phyloP scores from a whole-genome alignment of 2,888 invertebrate species.

The Tetropium fuscum region DNA sequence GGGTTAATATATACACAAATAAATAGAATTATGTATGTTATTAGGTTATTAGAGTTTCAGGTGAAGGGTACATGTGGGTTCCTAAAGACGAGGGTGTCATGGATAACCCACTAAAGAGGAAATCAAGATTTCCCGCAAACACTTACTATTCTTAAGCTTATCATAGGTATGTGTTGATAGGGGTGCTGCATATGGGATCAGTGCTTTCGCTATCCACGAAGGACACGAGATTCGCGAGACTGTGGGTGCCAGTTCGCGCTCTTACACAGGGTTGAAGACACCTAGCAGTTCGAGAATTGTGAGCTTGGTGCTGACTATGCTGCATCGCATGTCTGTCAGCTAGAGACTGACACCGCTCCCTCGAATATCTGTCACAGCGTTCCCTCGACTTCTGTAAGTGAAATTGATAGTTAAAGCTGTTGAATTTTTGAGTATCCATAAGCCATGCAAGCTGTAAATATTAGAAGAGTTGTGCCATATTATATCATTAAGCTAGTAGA shows the following conservation, averaged over 20 bases:
- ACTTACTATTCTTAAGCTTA: slow-evolving; percentile 21
- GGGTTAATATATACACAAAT: too few relatives aligned
- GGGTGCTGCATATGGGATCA: slow-evolving; percentile 89
- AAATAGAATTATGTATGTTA: too few relatives aligned
- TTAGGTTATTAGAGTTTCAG: too few relatives aligned
- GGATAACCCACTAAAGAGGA: background rate
- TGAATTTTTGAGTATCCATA: slow-evolving; percentile 15
- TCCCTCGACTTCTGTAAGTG: slow-evolving; percentile 38
- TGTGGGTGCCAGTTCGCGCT: slow-evolving; percentile 93
- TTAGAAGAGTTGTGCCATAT: slow-evolving; percentile 24
- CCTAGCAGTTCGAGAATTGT: slow-evolving; percentile 67
- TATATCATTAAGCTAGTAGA: slow-evolving; percentile 26
- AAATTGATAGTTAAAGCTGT: slow-evolving; percentile 29
- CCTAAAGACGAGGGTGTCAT: background rate
- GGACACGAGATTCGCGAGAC: slow-evolving; percentile 81
- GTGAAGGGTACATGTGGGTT: too few relatives aligned
- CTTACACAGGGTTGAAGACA: slow-evolving; percentile 85
- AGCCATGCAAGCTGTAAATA: slow-evolving; percentile 51
- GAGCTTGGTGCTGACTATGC: slow-evolving; percentile 31
- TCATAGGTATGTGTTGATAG: slow-evolving; percentile 52
- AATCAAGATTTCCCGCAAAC: background rate
- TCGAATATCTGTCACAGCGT: slow-evolving; percentile 26
- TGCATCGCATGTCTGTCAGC: slow-evolving; percentile 30
- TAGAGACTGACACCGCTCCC: slow-evolving; percentile 32
- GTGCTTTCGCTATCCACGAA: slow-evolving; percentile 88